Base-by-base conservation (phyloP, 2,888 invertebrate species). In the Hydriomena furcata region DNA sequence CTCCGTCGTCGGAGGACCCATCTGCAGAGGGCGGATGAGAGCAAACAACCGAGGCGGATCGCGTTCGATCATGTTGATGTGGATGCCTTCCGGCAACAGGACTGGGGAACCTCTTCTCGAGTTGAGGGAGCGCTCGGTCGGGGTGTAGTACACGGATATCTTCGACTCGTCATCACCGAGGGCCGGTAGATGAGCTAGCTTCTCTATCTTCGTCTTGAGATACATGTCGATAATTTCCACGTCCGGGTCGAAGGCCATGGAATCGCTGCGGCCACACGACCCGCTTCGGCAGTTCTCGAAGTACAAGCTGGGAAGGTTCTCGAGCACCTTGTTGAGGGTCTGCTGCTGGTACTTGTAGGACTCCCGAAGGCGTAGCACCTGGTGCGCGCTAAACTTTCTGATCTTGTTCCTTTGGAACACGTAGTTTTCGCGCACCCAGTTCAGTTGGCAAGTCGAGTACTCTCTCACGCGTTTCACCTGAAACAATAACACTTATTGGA, bases 311-410 rank as follows among this genome's bases (percentile, higher is more conserved):
- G 97, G 97, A 67, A 98, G 91, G 80, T 97, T 98, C 82, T 98
- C 98, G 48, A 98, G 86, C 4, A 98, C 95, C 80, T 98, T 98
- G 88, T 97, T 97, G 41, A 98, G 89, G 7, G 98, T 97, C 83
- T 97, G 97, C 80, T 98, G 98, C 82, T 98, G 98, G 76, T 97
- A 96, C 83, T 98, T 98, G 92, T 97, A 98, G 6, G 97, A 97
- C 80, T 98, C 98, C 21, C 98, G 94, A 32, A 98, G 87, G 41
- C 96, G 93, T 34, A 98, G 89, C 50, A 98, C 94, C 84, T 98
- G 98, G 76, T 97, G 97, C 11, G 97, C 95, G 87, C 98, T 97
- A 88, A 98, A 98, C 83, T 98, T 98, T 37, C 98, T 92, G 60
- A 98, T 97, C 83, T 97, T 95, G 84, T 97, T 96, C 48, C 98